phyloP scores from a whole-genome alignment of 2,888 invertebrate species.

The Xestoiulus laeticollis region DNA sequence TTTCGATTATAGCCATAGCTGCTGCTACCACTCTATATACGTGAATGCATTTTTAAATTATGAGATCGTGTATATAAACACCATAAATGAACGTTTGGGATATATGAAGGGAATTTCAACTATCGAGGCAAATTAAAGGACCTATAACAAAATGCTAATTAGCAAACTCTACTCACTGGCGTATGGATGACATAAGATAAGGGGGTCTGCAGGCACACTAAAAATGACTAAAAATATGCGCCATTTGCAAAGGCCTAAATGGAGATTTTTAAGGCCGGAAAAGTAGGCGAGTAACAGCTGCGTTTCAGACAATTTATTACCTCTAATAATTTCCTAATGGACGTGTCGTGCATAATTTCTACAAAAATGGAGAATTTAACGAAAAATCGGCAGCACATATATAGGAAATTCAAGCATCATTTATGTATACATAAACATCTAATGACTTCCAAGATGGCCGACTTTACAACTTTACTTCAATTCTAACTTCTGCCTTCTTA shows the following conservation, averaged over 20 bases:
- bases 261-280: neutral
- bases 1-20: neutral
- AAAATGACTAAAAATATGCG: neutral
- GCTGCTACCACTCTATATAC: neutral
- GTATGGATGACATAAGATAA: neutral
- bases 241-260: neutral
- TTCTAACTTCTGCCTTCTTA: too few relatives aligned
- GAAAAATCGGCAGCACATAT: neutral
- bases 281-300: neutral
- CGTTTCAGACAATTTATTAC: neutral
- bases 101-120: neutral
- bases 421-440: too few relatives aligned
- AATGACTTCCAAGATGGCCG: neutral
- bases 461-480: too few relatives aligned
- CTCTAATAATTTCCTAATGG: neutral
- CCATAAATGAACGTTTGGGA: neutral
- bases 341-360: neutral
- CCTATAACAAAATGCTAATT: neutral
- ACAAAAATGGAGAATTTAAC: neutral
- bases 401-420: neutral
- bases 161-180: neutral
- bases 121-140: neutral
- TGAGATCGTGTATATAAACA: neutral
- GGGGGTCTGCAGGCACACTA: too few relatives aligned
- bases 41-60: conserved; percentile 15